A percentile compares a stretch with the other conserved stretches of the same genome.
These are phyloP conservation scores for Tenebrio molitor DNA, from an alignment of 1,140 invertebrate genomes.

Conservation along the genomic window DNA sequence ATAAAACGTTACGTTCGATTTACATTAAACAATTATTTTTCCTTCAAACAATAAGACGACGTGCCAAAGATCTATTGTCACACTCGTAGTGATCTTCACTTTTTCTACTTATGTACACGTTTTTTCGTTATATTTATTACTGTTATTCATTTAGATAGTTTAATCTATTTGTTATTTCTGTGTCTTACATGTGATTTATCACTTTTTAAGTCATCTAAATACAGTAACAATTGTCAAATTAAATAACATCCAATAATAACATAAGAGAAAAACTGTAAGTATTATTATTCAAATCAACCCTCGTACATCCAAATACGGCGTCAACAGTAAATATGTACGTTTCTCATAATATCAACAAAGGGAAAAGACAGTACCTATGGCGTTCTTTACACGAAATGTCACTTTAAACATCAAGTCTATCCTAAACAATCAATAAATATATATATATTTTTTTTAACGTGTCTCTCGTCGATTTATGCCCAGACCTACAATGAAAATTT, in stretches of 20 bases:
- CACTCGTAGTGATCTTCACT: slow-evolving; percentile 22
- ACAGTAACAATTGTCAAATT: slow-evolving; percentile 39
- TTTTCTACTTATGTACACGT: slow-evolving; percentile 13
- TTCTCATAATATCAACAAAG: too few species aligned
- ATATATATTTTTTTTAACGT: too few species aligned
- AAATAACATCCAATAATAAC: slow-evolving; percentile 31
- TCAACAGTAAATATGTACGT: too few species aligned
- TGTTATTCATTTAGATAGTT: slow-evolving; percentile 41
- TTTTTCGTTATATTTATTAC: slow-evolving; percentile 12
- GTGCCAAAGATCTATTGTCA: slow-evolving; percentile 33
- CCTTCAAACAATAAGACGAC: neutral
- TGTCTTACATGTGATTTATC: slow-evolving; percentile 25
- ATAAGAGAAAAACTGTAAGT: too few species aligned
- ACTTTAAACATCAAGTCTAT: too few species aligned
- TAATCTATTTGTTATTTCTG: slow-evolving; percentile 43
- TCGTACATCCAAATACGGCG: too few species aligned
- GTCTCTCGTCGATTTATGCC: slow-evolving; percentile 61
- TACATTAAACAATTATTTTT: too few species aligned
- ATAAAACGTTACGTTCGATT: too few species aligned
- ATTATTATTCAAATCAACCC: too few species aligned
- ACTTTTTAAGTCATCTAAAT: slow-evolving; percentile 31
- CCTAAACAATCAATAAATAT: too few species aligned
- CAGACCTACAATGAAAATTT: slow-evolving; percentile 62
- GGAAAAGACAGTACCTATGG: too few species aligned
- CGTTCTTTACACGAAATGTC: too few species aligned